Conservation (phyloP, 2,113 vertebrate species). For the Tretioscincus oriximinensis region DNA sequence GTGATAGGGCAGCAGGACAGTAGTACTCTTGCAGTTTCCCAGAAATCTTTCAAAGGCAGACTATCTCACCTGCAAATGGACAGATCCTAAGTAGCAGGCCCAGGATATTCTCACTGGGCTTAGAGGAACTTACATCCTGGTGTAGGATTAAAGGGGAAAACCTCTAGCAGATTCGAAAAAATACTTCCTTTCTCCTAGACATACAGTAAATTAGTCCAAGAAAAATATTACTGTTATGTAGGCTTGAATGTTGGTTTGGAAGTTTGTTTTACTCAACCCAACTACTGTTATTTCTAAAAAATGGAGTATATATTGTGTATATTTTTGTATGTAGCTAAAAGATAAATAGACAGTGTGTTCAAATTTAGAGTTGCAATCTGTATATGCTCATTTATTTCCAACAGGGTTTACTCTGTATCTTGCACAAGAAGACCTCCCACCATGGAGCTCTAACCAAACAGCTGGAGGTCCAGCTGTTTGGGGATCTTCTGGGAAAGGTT, state of each 20-base stretch:
- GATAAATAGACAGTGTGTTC: too few species aligned
- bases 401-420: too few species aligned
- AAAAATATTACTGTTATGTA: slow-evolving; percentile 24
- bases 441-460: too few species aligned
- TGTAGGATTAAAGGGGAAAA: background rate
- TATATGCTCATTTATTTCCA: too few species aligned
- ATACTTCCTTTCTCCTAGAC: background rate
- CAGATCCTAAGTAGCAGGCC: background rate
- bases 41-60: background rate
- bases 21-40: too few species aligned
- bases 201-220: background rate
- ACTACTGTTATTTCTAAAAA: background rate
- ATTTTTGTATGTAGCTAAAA: too few species aligned
- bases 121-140: background rate
- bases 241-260: background rate
- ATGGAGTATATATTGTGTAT: too few species aligned
- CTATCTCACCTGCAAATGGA: background rate
- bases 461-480: too few species aligned
- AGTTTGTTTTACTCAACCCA: background rate
- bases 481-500: too few species aligned
- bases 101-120: background rate
- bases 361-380: too few species aligned
- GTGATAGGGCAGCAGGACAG: too few species aligned
- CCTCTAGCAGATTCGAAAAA: background rate
- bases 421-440: too few species aligned